Evolutionary conservation across 2,113 vertebrate genomes (phyloP), one percentile per base, ranked within the genome.

Genomic region (Cryptotis parvus): DNA sequence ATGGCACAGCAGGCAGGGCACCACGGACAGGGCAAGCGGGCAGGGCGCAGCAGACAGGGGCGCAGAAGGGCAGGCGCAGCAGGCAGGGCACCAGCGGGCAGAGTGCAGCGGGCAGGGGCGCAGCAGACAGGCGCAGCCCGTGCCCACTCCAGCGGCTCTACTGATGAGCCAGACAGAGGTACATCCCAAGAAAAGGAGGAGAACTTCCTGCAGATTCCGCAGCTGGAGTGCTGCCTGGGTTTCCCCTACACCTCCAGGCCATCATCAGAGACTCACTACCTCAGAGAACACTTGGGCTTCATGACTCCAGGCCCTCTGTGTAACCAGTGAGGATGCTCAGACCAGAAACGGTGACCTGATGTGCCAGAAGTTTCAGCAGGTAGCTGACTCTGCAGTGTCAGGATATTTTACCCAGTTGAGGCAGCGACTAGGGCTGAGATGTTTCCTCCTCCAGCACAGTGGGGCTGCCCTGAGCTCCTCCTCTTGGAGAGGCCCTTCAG

Each of bases 211-310:
- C 37, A 12, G 9, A n/a, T 41, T 65, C n/a, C 31, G 58, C 35
- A 9, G 33, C 9, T 39, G 9, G 1, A 15, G 49, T 27, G 1
- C 0, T 2, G 11, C 9, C 45, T n/a, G 16, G 87, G 10, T 31
- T 33, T 75, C 18, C n/a, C 9, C 14, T 49, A 35, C 12, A 26
- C 37, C 29, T 24, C 73, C 9, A 6, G 8, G 33, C 29, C 33
- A 39, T 88, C 16, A 0, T 43, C 70, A 70, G 45, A 29, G 2
- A 10, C 31, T 83, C 41, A 16, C 31, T 26, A 27, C 58, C 52
- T 37, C 58, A 45, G 52, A 83, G 26, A 58, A n/a, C n/a, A 26
- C 84, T 52, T 11, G 1, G n/a, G n/a, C 6, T 15, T 74, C n/a
- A 58, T 14, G 11, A 31, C 41, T 43, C 31, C 37, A 69, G 49